Evolutionary conservation across 2,113 vertebrate species (phyloP), one percentile per base, ranked within the genome.

Genomic region (Macheiramphus alcinus): DNA sequence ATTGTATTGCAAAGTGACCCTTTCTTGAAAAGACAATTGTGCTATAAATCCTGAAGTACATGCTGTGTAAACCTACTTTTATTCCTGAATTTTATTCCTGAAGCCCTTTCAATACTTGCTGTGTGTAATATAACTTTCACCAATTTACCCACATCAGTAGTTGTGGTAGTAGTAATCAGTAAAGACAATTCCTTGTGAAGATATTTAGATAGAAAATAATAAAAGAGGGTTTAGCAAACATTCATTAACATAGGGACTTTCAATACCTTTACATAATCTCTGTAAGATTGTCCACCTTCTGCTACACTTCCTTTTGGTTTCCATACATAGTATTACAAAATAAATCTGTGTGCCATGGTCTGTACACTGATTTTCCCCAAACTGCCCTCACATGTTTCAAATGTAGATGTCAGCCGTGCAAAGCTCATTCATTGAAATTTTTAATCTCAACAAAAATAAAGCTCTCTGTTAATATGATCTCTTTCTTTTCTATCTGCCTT

Each of bases 41-140:
- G 26, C 48, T 88, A 82, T 88, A 96, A 94, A 95, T 94, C 86
- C 91, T 88, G 83, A 91, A 90, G 75, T 74, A 70, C 27, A 43
- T 70, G 68, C 36, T 61, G 21, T 23, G 42, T 91, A 96, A 96
- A 93, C 56, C 53, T 80, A 31, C 26, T 80, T 86, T 93, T 82
- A 61, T 75, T 93, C 61, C 62, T 75, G 36, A 95, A 78, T 81
- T 78, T 61, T 88, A 48, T 48, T 50, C 48, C 48, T 52, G 50
- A 26, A 52, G 16, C 13, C 23, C 9, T 86, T 94, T 76, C 25
- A 55, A 14, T 70, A 48, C 22, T 59, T 86, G 16, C 48, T 80
- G 22, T 61, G 43, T 66, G 16, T 68, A 86, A 74, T 31, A 58
- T 13, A 79, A 25, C 16, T 90, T 93, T 86, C 45, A 88, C 10